Percentiles rank a stretch among this genome's conserved stretches.
Evolutionary conservation across 2,113 vertebrate genomes (phyloP).

Genomic region (Cavia porcellus): DNA sequence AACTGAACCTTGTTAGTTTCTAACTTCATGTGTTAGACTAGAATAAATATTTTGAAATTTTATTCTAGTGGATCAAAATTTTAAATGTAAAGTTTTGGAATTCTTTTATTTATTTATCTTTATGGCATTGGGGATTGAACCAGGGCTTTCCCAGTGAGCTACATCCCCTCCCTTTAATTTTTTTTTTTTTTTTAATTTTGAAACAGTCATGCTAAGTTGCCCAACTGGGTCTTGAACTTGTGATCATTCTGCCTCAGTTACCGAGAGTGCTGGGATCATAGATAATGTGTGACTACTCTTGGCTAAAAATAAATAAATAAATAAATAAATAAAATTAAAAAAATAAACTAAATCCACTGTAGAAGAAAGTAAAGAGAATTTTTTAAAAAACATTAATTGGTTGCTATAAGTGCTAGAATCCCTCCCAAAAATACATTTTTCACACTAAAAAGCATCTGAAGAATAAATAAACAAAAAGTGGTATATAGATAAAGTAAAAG

Average conservation of each 20-base stretch:
- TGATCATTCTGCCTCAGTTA: too few relatives aligned
- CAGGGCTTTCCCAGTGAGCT: too few relatives aligned
- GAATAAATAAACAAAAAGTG: neutral
- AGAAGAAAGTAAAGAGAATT: slow-evolving; percentile 28
- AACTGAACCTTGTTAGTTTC: neutral
- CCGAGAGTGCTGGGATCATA: too few relatives aligned
- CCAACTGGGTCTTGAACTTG: too few relatives aligned
- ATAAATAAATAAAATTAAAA: neutral
- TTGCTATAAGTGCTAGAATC: slow-evolving; percentile 11
- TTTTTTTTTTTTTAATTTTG: too few relatives aligned
- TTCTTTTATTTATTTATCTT: neutral
- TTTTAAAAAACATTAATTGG: neutral
- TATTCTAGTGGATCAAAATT: neutral
- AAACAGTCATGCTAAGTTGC: too few relatives aligned
- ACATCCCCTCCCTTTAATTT: too few relatives aligned
- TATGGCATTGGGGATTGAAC: too few relatives aligned
- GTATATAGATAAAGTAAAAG: neutral
- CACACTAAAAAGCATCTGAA: slow-evolving; percentile 8
- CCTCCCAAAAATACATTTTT: neutral
- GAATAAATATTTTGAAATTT: slow-evolving; percentile 27
- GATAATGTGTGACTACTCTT: neutral
- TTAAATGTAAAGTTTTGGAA: neutral
- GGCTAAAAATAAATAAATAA: too few relatives aligned
- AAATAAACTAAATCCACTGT: neutral
- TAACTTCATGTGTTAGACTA: neutral